A percentile compares a stretch with the other conserved stretches of the same genome.
These are phyloP conservation scores for Gasterosteus aculeatus DNA, from an alignment of 2,113 vertebrate species.

Conservation along the genomic window DNA sequence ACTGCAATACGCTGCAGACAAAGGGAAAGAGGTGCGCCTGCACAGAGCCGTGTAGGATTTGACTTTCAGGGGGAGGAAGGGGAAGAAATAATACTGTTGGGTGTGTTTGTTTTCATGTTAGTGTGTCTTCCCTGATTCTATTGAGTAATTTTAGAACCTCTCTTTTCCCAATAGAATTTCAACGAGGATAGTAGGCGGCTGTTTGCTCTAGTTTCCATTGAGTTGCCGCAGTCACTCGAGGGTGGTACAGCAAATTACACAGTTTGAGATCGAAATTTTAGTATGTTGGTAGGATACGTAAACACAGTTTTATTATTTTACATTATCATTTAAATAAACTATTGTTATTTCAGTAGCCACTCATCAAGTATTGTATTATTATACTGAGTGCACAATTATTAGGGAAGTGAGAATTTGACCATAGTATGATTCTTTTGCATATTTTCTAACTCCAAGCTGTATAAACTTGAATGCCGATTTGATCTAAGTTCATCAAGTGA, in stretches of 20 bases:
- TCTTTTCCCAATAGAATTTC: slow-evolving; percentile 1
- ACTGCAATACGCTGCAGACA: background rate
- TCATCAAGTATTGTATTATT: background rate
- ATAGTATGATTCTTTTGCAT: too few species aligned
- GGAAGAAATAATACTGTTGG: background rate
- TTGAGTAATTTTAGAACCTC: background rate
- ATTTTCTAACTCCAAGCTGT: too few species aligned
- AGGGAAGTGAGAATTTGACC: too few species aligned
- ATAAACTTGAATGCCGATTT: too few species aligned
- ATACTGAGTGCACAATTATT: too few species aligned
- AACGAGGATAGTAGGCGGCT: background rate
- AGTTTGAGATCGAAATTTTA: background rate
- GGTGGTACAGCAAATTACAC: background rate
- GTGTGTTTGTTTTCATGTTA: background rate
- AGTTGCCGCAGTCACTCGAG: background rate
- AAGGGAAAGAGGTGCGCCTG: background rate
- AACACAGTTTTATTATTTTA: background rate
- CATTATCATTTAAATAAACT: background rate
- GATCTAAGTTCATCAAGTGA: too few species aligned
- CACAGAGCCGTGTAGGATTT: background rate
- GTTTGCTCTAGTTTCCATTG: background rate
- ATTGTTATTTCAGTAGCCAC: background rate
- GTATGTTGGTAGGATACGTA: background rate
- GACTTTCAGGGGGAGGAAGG: background rate
- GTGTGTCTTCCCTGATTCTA: background rate